phyloP scores from a whole-genome alignment of 1,140 invertebrate genomes.

The Zelostemma sp. region DNA sequence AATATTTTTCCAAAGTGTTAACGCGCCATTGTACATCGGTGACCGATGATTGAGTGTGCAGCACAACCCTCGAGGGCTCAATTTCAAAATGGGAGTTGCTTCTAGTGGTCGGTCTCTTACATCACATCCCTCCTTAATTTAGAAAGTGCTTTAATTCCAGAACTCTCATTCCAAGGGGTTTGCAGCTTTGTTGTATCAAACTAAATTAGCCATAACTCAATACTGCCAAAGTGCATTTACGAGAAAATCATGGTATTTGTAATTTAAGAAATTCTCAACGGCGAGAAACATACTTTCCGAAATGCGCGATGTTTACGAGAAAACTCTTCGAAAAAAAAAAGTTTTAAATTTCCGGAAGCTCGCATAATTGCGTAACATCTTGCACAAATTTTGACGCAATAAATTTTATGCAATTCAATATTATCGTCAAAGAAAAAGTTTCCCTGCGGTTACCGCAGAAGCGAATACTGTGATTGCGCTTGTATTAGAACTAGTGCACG shows the following conservation, averaged over 20 bases:
- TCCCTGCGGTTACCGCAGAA: slow-evolving; percentile 31
- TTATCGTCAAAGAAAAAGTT: slow-evolving; percentile 11
- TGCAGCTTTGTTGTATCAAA: slow-evolving; percentile 13
- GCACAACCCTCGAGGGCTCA: slow-evolving; percentile 44
- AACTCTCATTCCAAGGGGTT: slow-evolving; percentile 26
- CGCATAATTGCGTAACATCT: neutral
- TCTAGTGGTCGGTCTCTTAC: neutral
- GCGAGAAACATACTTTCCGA: too few species aligned
- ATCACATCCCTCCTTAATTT: slow-evolving; percentile 25
- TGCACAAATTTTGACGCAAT: neutral
- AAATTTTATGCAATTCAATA: neutral
- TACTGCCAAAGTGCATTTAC: neutral
- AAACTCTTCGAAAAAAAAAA: too few species aligned
- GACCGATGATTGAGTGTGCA: slow-evolving; percentile 33
- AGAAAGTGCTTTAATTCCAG: slow-evolving; percentile 36
- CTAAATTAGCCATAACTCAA: slow-evolving; percentile 28
- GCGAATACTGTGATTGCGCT: slow-evolving; percentile 22
- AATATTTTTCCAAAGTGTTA: slow-evolving; percentile 2
- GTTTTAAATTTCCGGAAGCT: too few species aligned
- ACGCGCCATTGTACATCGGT: slow-evolving; percentile 25
- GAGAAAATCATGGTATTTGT: too few species aligned
- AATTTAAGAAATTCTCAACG: too few species aligned
- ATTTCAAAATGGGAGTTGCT: slow-evolving; percentile 44
- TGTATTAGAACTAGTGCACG: slow-evolving; percentile 25
- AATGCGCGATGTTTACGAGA: too few species aligned